Evolutionary conservation across 2,797 vertebrate genomes (phyloP).

Genomic region (Zenarchopterus dispar): DNA sequence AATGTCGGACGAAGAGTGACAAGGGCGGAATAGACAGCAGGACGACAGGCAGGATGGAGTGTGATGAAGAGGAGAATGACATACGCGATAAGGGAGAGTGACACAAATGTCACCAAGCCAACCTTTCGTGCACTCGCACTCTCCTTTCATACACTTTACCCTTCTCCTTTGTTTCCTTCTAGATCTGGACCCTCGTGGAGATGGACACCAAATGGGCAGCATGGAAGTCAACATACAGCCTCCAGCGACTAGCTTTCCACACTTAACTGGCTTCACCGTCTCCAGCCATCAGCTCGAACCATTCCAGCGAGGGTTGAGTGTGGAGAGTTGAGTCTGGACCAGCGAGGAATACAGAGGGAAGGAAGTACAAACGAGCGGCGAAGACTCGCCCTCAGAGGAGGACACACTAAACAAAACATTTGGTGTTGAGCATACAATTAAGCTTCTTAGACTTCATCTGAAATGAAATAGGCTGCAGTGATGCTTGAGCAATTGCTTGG

Average conservation of each 20-base stretch:
- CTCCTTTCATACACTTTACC: conserved; percentile 46
- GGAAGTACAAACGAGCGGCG: conserved; percentile 31
- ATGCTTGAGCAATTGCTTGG: conserved; percentile 67
- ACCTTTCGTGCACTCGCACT: conserved; percentile 70
- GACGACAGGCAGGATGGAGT: conserved; percentile 68
- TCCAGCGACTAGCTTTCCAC: conserved; percentile 44
- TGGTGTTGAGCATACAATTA: conserved; percentile 47
- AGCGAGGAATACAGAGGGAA: conserved; percentile 11
- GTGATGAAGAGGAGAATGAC: conserved; percentile 72
- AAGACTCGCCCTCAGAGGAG: conserved; percentile 37
- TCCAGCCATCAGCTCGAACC: conserved; percentile 41
- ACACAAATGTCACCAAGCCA: conserved; percentile 79
- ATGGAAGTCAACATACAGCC: conserved; percentile 44
- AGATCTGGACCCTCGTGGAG: conserved; percentile 52
- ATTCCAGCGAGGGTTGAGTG: conserved; percentile 21
- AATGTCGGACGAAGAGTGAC: conserved; percentile 69
- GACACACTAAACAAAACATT: conserved; percentile 35
- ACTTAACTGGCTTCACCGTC: conserved; percentile 44
- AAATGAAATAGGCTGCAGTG: conserved; percentile 61
- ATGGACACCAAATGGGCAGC: conserved; percentile 60
- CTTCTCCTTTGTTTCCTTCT: conserved; percentile 43
- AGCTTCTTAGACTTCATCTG: conserved; percentile 41
- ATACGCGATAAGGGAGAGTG: conserved; percentile 75
- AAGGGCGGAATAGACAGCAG: conserved; percentile 76
- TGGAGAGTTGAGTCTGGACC: conserved; percentile 42